Conservation (phyloP, 2,888 invertebrate genomes). For the Caradrina kadenii region DNA sequence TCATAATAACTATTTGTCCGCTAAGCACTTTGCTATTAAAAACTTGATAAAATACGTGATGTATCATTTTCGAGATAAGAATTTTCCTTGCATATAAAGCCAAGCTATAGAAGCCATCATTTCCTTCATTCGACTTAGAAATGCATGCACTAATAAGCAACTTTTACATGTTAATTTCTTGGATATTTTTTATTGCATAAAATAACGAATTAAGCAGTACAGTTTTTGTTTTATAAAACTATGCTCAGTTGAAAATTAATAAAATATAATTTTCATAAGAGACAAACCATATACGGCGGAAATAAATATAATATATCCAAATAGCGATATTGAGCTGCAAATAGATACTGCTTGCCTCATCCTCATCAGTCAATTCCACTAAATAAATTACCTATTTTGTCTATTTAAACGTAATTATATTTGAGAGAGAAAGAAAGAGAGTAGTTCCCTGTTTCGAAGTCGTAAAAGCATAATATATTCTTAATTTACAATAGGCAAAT, state of each 20-base stretch:
- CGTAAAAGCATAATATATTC: not conserved
- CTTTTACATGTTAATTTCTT: not conserved
- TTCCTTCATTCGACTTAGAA: not conserved
- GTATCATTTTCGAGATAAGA: not conserved
- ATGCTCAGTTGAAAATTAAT: not conserved
- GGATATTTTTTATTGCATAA: not conserved
- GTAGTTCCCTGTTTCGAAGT: not conserved
- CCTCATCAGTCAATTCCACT: not conserved
- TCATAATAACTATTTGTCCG: not conserved
- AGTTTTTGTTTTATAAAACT: not conserved
- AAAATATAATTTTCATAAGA: not conserved
- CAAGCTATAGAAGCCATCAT: not conserved
- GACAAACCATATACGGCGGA: not conserved
- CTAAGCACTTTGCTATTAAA: conserved; percentile 18
- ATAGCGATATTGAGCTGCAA: too few relatives aligned
- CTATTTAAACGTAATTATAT: too few relatives aligned
- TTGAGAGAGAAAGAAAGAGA: too few relatives aligned
- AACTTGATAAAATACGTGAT: not conserved
- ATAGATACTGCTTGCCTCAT: not conserved
- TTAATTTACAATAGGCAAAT: not conserved
- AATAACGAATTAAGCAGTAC: not conserved
- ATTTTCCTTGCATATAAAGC: not conserved
- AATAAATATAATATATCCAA: too few relatives aligned
- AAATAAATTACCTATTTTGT: too few relatives aligned
- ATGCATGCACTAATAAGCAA: conserved; percentile 12